A percentile compares a stretch with the other conserved stretches of the same genome.
Conservation (phyloP, 2,888 invertebrate genomes). For the Xanthia togata region DNA sequence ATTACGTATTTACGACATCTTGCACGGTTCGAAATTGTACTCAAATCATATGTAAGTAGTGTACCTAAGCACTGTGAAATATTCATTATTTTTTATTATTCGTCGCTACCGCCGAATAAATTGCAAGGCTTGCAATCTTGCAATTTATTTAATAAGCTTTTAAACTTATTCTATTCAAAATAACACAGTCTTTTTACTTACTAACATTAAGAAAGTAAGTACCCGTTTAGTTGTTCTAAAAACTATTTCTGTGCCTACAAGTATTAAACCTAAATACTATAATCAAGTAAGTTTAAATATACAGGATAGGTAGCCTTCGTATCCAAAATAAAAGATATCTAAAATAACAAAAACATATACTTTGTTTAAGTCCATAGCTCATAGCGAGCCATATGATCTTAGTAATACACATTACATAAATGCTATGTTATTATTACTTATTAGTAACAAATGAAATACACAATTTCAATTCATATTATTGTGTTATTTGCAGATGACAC, state of each 20-base stretch:
- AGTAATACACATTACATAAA: too few relatives aligned
- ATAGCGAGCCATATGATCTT: too few relatives aligned
- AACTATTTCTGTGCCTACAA: slow-evolving; percentile 1
- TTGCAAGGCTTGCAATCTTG: not conserved
- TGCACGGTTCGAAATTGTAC: slow-evolving; percentile 22
- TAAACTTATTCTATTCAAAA: slow-evolving; percentile 15
- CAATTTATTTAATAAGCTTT: slow-evolving; percentile 24
- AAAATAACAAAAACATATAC: too few relatives aligned
- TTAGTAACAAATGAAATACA: too few relatives aligned
- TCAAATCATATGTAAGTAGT: slow-evolving; percentile 15
- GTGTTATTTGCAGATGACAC: too few relatives aligned
- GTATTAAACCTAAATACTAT: not conserved
- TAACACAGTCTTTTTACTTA: not conserved
- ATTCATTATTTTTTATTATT: slow-evolving; percentile 9
- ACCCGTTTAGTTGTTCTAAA: not conserved
- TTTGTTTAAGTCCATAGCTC: too few relatives aligned
- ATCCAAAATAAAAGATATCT: not conserved
- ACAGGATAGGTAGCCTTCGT: not conserved
- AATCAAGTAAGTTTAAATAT: not conserved
- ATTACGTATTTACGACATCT: slow-evolving; percentile 34
- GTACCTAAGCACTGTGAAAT: slow-evolving; percentile 4
- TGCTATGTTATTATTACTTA: too few relatives aligned
- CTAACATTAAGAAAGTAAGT: not conserved
- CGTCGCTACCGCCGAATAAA: not conserved
- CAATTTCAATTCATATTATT: too few relatives aligned